Evolutionary conservation across 2,888 invertebrate genomes (phyloP), one percentile per base, ranked within the genome.

Genomic region (Rotaria magnacalcarata): DNA sequence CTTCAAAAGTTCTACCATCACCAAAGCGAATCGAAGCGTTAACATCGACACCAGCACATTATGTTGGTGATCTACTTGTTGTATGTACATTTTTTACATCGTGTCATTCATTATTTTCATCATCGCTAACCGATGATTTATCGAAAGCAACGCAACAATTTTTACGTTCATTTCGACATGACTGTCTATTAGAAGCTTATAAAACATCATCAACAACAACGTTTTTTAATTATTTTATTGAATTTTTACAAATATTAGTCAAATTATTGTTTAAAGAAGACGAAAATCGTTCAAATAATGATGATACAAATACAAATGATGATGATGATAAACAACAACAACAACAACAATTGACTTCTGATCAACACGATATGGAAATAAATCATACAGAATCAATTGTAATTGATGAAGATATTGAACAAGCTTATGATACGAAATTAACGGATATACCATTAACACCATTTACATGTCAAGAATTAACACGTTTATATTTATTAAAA

Each of bases 381-480:
- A 80, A 47, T 47, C 11, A 8, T n/a, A 14, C 4, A 11, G 47
- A 80, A 47, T 24, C 21, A 80, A n/a, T 80, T 8, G 4, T 21
- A 3, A 80, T 47, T n/a, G 47, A 80, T 47, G 80, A 80, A n/a
- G 80, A 80, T n/a, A 43, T 80, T n/a, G 47, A 80, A 80, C 80
- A 80, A 47, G 14, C 7, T n/a, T 80, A 80, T 47, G 43, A 43
- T n/a, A 34, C 47, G 24, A 47, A 43, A 47, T 47, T 80, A n/a
- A 47, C 43, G n/a, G 80, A 80, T 80, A 47, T 80, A 80, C 24
- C 80, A 47, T 47, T 80, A 47, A 80, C 43, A n/a, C n/a, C 24
- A 80, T 80, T 80, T 80, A 80, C 80, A 47, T 80, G 80, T 80
- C 80, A 80, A 80, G 80, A 80, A 47, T 80, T 80, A 80, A 80